phyloP scores from a whole-genome alignment of 2,888 invertebrate species.

The Crossocerus cetratus region DNA sequence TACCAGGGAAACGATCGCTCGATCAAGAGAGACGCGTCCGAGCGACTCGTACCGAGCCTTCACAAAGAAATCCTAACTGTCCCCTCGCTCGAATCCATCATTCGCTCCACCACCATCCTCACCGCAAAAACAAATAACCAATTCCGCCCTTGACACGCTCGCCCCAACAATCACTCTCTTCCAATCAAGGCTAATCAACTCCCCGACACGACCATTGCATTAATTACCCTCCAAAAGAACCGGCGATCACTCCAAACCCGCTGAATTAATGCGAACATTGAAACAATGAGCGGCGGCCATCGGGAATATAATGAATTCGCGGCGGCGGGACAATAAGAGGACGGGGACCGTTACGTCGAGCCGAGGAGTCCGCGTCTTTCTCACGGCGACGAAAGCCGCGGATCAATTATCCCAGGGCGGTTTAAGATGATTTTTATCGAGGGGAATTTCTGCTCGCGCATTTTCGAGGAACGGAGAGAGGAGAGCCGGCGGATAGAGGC shows the following conservation, averaged over 20 bases:
- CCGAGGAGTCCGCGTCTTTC: conserved; percentile 26
- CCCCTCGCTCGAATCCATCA: conserved; percentile 1
- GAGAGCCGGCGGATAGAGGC: conserved; percentile 36
- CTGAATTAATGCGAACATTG: neutral
- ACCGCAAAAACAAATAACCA: neutral
- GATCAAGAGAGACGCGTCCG: too few species aligned
- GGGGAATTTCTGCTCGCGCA: conserved; percentile 34
- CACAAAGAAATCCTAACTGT: conserved; percentile 22
- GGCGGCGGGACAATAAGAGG: too few species aligned
- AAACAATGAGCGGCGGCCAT: neutral
- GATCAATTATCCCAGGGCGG: conserved; percentile 47
- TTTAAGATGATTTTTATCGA: conserved; percentile 38
- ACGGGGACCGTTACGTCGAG: neutral
- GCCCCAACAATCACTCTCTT: too few species aligned
- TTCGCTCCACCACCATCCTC: neutral
- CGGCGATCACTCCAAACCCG: neutral
- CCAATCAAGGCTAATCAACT: too few species aligned
- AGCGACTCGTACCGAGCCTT: neutral
- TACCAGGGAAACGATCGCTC: conserved; percentile 23
- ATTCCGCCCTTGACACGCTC: neutral
- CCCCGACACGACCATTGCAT: too few species aligned
- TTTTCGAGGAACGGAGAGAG: conserved; percentile 38
- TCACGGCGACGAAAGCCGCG: conserved; percentile 43
- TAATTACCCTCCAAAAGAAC: too few species aligned
- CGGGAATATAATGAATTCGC: neutral